phyloP scores from a whole-genome alignment of 92 coral and sea anemone species.

The Zoanthus sociatus region DNA sequence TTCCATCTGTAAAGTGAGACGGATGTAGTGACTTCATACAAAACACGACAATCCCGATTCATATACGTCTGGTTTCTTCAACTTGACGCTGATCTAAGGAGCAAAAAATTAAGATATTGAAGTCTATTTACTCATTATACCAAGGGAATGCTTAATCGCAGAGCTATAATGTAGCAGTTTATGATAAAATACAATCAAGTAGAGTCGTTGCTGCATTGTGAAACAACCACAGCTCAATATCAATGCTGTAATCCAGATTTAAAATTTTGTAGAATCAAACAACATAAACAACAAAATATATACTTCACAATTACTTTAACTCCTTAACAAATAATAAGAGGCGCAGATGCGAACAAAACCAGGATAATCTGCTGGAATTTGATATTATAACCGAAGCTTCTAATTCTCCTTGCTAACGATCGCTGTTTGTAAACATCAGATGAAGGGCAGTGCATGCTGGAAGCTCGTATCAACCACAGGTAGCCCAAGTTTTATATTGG shows the following conservation, averaged over 20 bases:
- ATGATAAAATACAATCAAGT: neutral
- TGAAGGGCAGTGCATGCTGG: conserved; percentile 44
- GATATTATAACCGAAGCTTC: neutral
- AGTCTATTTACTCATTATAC: neutral
- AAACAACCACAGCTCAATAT: neutral
- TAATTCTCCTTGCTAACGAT: neutral
- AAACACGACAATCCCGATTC: conserved; percentile 33
- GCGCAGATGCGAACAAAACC: neutral
- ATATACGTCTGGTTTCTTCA: conserved; percentile 23
- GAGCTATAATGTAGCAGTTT: neutral
- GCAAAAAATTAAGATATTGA: neutral
- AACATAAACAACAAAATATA: neutral
- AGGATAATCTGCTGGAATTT: neutral
- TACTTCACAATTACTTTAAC: neutral
- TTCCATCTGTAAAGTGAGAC: conserved; percentile 97
- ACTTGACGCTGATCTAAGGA: neutral
- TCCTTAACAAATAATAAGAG: neutral
- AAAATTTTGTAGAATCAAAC: neutral
- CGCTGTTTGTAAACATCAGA: conserved; percentile 39
- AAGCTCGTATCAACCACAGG: neutral
- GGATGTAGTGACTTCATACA: conserved; percentile 99
- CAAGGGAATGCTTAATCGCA: neutral
- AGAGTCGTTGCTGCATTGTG: neutral
- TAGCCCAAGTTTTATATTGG: too few relatives aligned
- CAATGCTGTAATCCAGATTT: neutral